Base-by-base conservation (phyloP, 2,888 invertebrate species). In the Brassicogethes aeneus region DNA sequence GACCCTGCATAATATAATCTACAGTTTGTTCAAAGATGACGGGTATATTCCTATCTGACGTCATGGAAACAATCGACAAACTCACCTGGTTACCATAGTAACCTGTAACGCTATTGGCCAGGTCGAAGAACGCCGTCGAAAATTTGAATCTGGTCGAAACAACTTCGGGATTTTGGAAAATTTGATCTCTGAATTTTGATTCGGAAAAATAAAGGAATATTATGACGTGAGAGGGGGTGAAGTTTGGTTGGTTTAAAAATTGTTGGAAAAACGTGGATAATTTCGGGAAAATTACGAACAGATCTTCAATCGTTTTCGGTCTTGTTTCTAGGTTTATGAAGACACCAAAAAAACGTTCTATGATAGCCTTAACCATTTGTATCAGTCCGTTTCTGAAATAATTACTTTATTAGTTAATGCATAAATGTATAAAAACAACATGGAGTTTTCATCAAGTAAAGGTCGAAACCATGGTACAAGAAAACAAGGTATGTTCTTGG, bases 311-410 rank as follows among this genome's bases (percentile, higher is more conserved):
- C n/a, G 46, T 45, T 43, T 55, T 58, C 2, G 56, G 51, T 10
- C 59, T 48, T 8, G 45, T 46, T 29, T 42, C 46, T 15, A 39
- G 34, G 10, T 48, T 46, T 16, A 53, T 46, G 2, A 47, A 43
- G 2, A 59, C 57, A 5, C 59, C 59, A 23, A 53, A 50, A 23
- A 57, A 48, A 16, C 59, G 39, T 39, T 59, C 57, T 2, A 59
- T 56, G 23, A 59, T 14, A 3, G 54, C 48, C 37, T 57, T 57
- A 2, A 46, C 43, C 3, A 59, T 34, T 39, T 59, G 57, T 15
- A 56, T 34, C 34, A 53, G 48, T 2, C 56, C 57, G 39, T 59
- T 59, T 36, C 59, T 59, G 37, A 34, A n/a, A n/a, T n/a, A n/a
- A n/a, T n/a, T n/a, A n/a, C n/a, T n/a, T n/a, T n/a, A n/a, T n/a